These are phyloP conservation scores for Drosophila littoralis DNA, from an alignment of 1,140 invertebrate species.

Conservation along the genomic window DNA sequence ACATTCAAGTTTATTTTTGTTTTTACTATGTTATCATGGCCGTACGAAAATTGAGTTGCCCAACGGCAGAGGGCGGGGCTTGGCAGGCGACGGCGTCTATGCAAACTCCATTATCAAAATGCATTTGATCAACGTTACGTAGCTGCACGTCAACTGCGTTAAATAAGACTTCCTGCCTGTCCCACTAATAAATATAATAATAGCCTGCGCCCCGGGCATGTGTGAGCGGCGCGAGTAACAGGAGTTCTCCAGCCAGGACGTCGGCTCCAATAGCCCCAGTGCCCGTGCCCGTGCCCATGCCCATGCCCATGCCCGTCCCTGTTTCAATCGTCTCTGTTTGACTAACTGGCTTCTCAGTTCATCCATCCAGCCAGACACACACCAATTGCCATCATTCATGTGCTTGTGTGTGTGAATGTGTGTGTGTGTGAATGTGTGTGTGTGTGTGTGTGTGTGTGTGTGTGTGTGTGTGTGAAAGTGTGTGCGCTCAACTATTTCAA, in stretches of 20 bases:
- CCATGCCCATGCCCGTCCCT: too few species aligned
- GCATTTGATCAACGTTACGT: constrained; percentile 30
- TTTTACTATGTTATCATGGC: constrained; percentile 10
- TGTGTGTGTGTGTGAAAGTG: constrained; percentile 18
- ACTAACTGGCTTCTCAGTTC: background rate
- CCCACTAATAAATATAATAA: constrained; percentile 44
- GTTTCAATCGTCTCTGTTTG: constrained; percentile 1
- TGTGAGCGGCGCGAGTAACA: background rate
- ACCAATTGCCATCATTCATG: constrained; percentile 44
- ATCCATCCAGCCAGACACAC: constrained; percentile 28
- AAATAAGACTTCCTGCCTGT: constrained; percentile 57
- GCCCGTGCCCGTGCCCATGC: background rate
- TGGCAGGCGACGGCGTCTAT: background rate
- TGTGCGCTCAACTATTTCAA: constrained; percentile 71
- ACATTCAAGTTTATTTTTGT: background rate
- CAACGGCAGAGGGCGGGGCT: background rate
- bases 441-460: constrained; percentile 23
- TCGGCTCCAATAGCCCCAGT: background rate
- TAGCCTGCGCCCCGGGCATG: constrained; percentile 26
- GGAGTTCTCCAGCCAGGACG: background rate
- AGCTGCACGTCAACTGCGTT: constrained; percentile 53
- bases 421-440: constrained; percentile 26
- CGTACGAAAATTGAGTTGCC: constrained; percentile 7
- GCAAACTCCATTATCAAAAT: constrained; percentile 48
- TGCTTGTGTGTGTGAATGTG: constrained; percentile 17